These are phyloP conservation scores for Neomonachus schauinslandi DNA, from an alignment of 2,113 vertebrate genomes.

Conservation along the genomic window DNA sequence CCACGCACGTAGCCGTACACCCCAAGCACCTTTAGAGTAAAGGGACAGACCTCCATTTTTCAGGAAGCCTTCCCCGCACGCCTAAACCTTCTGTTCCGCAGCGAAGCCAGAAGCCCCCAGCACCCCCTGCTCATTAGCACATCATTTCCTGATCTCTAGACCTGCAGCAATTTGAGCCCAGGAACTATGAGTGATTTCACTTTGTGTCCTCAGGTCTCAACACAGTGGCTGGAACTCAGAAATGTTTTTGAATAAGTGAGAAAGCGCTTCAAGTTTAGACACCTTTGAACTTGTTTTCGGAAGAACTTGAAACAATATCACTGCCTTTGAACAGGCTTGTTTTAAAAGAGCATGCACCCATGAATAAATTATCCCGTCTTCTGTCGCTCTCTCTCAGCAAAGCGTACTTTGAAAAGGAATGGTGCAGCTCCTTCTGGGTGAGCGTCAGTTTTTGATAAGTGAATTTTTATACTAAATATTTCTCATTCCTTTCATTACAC, in stretches of 20 bases:
- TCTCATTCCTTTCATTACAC: background rate
- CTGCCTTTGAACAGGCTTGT: background rate
- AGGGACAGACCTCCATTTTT: background rate
- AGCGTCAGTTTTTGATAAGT: background rate
- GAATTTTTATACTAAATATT: background rate
- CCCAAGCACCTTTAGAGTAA: background rate
- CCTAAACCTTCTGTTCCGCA: background rate
- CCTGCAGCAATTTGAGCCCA: background rate
- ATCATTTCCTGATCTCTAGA: background rate
- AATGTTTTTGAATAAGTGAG: background rate
- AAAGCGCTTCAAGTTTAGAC: background rate
- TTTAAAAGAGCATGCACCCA: background rate
- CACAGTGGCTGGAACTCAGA: background rate
- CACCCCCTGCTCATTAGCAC: background rate
- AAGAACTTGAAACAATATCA: background rate
- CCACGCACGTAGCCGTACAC: rapidly evolving
- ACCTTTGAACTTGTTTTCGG: background rate
- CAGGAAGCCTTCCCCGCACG: background rate
- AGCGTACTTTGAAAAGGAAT: background rate
- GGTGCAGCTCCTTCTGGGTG: too few relatives aligned
- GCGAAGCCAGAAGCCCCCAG: background rate
- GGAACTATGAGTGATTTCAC: background rate
- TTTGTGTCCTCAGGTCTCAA: background rate
- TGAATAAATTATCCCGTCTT: constrained; percentile 54
- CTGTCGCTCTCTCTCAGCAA: background rate